Evolutionary conservation across 1,140 invertebrate genomes (phyloP).

Genomic region (Drosophila triauraria): DNA sequence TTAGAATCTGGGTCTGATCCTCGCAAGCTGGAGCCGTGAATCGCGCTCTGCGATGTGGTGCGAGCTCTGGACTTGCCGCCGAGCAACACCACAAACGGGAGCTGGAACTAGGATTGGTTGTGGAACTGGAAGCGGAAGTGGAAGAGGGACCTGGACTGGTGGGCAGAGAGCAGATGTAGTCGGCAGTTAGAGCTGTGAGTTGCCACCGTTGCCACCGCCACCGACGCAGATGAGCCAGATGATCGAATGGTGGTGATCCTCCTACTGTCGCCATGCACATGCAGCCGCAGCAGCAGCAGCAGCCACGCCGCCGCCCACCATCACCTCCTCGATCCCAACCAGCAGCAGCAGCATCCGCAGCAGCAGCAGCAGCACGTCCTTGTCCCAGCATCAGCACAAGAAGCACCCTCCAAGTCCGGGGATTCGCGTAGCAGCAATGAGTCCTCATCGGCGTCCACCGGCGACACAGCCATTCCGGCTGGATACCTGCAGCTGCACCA

Average conservation of each 20-base stretch:
- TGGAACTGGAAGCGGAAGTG: not conserved
- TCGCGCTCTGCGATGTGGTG: conserved; percentile 64
- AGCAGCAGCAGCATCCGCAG: conserved; percentile 41
- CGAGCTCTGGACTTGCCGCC: conserved; percentile 50
- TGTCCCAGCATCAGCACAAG: conserved; percentile 25
- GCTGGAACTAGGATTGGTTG: conserved; percentile 32
- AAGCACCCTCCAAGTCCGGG: conserved; percentile 17
- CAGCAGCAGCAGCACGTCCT: conserved; percentile 13
- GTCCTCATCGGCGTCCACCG: conserved; percentile 72
- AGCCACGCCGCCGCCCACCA: conserved; percentile 38
- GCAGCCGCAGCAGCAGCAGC: conserved; percentile 72
- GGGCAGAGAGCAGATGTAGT: conserved; percentile 37
- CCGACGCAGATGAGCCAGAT: conserved; percentile 65
- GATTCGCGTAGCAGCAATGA: conserved; percentile 51
- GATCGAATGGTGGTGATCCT: conserved; percentile 85
- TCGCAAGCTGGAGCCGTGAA: conserved; percentile 36
- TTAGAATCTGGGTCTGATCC: conserved; percentile 14
- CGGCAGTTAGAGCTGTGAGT: conserved; percentile 39
- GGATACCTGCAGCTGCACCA: conserved; percentile 48
- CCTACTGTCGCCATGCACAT: conserved; percentile 83
- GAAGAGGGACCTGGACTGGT: conserved; percentile 2
- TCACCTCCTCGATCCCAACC: conserved; percentile 35
- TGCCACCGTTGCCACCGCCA: conserved; percentile 23
- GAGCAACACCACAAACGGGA: conserved; percentile 52
- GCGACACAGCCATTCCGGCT: conserved; percentile 73